Evolutionary conservation across 2,888 invertebrate species (phyloP).

Genomic region (Stenodema calcarata): DNA sequence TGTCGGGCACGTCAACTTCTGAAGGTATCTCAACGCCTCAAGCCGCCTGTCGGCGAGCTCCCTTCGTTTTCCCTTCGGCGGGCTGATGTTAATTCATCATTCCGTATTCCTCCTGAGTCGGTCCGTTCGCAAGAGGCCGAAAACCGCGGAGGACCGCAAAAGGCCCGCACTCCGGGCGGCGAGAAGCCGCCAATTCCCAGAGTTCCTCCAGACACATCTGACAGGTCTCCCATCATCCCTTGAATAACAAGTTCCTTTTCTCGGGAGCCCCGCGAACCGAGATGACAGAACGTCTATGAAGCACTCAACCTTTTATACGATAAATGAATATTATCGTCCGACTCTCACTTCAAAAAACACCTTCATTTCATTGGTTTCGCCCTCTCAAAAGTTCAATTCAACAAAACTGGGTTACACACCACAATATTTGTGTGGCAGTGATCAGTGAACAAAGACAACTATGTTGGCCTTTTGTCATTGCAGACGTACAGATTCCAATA

Average conservation of each 20-base stretch:
- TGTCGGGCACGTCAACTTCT: not conserved
- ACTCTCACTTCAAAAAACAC: not conserved
- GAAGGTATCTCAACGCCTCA: not conserved
- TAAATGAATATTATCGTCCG: not conserved
- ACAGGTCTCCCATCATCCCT: not conserved
- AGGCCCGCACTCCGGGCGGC: not conserved
- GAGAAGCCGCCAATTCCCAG: not conserved
- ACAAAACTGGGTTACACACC: no score
- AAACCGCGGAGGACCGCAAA: not conserved
- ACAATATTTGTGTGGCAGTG: no score
- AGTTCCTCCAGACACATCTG: not conserved
- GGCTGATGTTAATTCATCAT: not conserved
- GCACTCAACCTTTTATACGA: not conserved
- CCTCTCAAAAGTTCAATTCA: no score
- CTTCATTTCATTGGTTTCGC: not conserved
- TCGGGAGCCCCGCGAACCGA: not conserved
- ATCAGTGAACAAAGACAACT: no score
- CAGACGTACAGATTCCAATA: no score
- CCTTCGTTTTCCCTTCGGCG: no score
- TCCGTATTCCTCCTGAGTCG: not conserved
- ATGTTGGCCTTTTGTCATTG: no score
- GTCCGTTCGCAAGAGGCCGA: not conserved
- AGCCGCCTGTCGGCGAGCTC: not conserved
- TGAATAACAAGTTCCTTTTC: not conserved
- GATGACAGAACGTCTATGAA: not conserved